A percentile compares a stretch with the other conserved stretches of the same genome.
Conservation (phyloP, 2,797 vertebrate species). For the Macrochelys suwanniensis region DNA sequence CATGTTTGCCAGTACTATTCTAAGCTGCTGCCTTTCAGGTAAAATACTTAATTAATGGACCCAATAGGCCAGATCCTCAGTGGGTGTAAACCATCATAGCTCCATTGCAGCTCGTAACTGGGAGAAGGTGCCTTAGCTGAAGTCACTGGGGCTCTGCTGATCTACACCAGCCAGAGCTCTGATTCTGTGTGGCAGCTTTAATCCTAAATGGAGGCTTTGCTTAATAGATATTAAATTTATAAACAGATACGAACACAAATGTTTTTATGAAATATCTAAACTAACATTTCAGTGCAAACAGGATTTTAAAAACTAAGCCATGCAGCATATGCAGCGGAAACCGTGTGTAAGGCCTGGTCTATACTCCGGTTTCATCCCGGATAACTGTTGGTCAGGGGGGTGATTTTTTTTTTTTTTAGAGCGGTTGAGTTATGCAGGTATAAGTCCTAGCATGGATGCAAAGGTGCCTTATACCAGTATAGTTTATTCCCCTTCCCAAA, state of each 20-base stretch:
- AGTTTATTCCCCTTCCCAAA: background rate
- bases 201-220: background rate
- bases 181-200: background rate
- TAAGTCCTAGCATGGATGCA: background rate
- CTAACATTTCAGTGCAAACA: background rate
- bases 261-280: fast-evolving
- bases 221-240: background rate
- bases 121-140: background rate
- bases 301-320: fast-evolving
- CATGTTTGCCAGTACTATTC: no score
- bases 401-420: background rate
- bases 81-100: background rate
- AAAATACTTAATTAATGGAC: background rate
- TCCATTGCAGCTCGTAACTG: background rate
- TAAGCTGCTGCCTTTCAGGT: fast-evolving
- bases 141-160: background rate
- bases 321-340: background rate
- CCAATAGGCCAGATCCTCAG: background rate
- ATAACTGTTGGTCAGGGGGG: no score
- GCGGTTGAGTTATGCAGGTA: background rate
- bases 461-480: background rate
- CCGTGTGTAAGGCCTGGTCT: background rate
- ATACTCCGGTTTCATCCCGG: background rate
- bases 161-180: background rate
- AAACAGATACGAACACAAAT: background rate